These are phyloP conservation scores for Drosophila kanapiae DNA, from an alignment of 1,140 invertebrate species.

Conservation along the genomic window DNA sequence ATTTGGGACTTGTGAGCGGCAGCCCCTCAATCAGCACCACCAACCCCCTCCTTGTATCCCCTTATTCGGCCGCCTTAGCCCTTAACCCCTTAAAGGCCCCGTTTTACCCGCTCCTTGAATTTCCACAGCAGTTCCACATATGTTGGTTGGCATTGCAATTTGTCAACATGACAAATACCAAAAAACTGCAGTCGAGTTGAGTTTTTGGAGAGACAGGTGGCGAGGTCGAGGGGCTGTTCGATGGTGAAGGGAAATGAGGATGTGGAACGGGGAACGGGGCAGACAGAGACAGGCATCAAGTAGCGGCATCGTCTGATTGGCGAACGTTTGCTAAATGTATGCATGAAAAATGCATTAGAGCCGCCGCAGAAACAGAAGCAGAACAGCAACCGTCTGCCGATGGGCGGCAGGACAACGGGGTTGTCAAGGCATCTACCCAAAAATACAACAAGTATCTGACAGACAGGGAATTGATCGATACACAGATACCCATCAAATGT, in stretches of 20 bases:
- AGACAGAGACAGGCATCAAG: conserved; percentile 45
- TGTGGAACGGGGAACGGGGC: not conserved
- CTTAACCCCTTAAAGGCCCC: conserved; percentile 1
- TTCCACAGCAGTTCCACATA: conserved; percentile 34
- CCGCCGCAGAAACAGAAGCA: conserved; percentile 41
- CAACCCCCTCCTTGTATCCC: not conserved
- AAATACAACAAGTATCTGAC: conserved; percentile 20
- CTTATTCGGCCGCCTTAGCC: conserved; percentile 1
- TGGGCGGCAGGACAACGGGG: conserved; percentile 3
- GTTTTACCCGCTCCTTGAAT: conserved; percentile 11
- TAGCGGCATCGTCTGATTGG: conserved; percentile 68
- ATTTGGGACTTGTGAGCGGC: conserved; percentile 59
- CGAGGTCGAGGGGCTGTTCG: not conserved
- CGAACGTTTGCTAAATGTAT: conserved; percentile 75
- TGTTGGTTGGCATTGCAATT: conserved; percentile 61
- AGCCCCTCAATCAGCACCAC: conserved; percentile 32
- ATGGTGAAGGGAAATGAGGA: not conserved
- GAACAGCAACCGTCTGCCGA: not conserved
- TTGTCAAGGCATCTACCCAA: conserved; percentile 15
- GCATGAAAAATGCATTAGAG: conserved; percentile 80
- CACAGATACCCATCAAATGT: not conserved
- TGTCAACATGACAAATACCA: conserved; percentile 73
- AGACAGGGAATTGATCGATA: not conserved
- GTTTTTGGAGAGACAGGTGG: conserved; percentile 27
- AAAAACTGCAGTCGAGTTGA: conserved; percentile 45